These are phyloP conservation scores for Biston betularia DNA, from an alignment of 2,888 invertebrate genomes.

Conservation along the genomic window DNA sequence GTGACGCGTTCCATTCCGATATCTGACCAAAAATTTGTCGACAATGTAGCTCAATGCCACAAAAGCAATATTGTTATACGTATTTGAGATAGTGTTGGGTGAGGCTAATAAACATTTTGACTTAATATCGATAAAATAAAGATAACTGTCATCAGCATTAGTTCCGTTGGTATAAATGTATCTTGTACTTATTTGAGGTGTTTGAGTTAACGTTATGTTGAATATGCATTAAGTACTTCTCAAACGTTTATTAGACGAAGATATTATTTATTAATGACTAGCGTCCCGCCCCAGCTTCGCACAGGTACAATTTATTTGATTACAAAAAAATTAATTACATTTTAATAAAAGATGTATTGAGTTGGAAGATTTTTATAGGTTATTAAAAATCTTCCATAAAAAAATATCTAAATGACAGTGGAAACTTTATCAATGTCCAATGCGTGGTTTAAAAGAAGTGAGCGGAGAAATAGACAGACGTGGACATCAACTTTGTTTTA, in stretches of 20 bases:
- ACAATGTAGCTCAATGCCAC: conserved; percentile 54
- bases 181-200: conserved; percentile 28
- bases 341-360: too few relatives aligned
- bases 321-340: too few relatives aligned
- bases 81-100: conserved; percentile 58
- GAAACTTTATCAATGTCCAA: background rate
- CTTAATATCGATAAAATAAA: conserved; percentile 46
- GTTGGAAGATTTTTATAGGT: too few relatives aligned
- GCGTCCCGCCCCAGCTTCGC: too few relatives aligned
- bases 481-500: too few relatives aligned
- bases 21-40: conserved; percentile 58
- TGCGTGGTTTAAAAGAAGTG: too few relatives aligned
- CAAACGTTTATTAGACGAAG: conserved; percentile 2
- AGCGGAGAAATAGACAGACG: too few relatives aligned
- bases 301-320: too few relatives aligned
- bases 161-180: conserved; percentile 37
- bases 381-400: too few relatives aligned
- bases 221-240: conserved; percentile 27
- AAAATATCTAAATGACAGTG: too few relatives aligned
- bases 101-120: conserved; percentile 47
- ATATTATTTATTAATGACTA: too few relatives aligned
- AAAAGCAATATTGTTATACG: conserved; percentile 51
- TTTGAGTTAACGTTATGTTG: conserved; percentile 30
- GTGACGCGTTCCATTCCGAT: conserved; percentile 56
- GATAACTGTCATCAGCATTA: conserved; percentile 42